A percentile compares a stretch with the other conserved stretches of the same genome.
phyloP scores from a whole-genome alignment of 2,113 vertebrate species.

The Menidia beryllina region DNA sequence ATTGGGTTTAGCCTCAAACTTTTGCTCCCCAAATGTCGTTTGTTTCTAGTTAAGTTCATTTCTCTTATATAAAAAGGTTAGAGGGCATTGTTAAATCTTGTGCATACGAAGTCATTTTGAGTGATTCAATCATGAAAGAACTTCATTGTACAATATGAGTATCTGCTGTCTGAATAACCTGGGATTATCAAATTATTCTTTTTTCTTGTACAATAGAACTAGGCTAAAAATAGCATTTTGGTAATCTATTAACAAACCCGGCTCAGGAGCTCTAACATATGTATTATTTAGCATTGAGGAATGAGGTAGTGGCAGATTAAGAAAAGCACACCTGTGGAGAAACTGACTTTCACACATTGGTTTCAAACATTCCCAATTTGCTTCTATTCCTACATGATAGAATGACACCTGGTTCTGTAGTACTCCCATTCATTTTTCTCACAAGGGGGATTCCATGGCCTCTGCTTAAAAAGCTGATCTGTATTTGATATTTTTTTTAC shows the following conservation, averaged over 20 bases:
- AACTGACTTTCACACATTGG: neutral
- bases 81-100: neutral
- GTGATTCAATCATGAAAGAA: constrained; percentile 8
- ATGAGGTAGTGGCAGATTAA: neutral
- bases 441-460: neutral
- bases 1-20: neutral
- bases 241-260: neutral
- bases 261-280: neutral
- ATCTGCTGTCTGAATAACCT: constrained; percentile 5
- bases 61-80: constrained; percentile 4
- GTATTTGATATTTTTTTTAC: constrained; percentile 18
- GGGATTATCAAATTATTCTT: constrained; percentile 26
- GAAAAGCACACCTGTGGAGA: neutral
- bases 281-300: neutral
- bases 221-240: neutral
- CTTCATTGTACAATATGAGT: neutral
- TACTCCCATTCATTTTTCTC: constrained; percentile 11
- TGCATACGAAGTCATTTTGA: neutral
- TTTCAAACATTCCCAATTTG: too few relatives aligned
- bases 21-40: neutral
- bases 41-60: neutral
- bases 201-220: constrained; percentile 30
- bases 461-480: constrained; percentile 30
- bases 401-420: neutral
- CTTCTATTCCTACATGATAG: too few relatives aligned